These are phyloP conservation scores for Leptinotarsa rubiginosa DNA, from an alignment of 2,888 invertebrate species.

Conservation along the genomic window DNA sequence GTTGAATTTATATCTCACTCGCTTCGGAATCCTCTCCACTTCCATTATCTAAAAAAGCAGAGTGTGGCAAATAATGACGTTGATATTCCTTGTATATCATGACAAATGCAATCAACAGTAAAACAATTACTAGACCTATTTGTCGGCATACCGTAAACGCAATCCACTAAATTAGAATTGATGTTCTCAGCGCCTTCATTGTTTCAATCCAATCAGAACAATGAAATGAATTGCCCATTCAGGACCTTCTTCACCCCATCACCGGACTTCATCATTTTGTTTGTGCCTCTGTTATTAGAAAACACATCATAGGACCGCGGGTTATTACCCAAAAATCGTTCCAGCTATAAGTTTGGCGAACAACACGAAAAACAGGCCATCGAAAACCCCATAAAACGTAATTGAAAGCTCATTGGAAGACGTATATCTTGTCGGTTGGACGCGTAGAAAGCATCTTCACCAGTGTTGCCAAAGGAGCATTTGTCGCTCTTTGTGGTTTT, in stretches of 20 bases:
- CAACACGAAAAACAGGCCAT: slow-evolving; percentile 45
- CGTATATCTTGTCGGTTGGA: slow-evolving; percentile 57
- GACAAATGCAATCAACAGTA: no score
- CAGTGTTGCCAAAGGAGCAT: no score
- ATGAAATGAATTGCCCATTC: not conserved
- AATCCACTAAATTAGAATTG: no score
- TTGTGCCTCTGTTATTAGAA: slow-evolving; percentile 3
- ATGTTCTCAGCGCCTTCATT: no score
- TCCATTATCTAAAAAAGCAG: no score
- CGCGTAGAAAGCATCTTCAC: slow-evolving; percentile 53
- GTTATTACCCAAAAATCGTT: slow-evolving; percentile 21
- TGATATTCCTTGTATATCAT: no score
- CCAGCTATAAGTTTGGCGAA: slow-evolving; percentile 24
- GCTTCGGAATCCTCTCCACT: no score
- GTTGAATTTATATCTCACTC: no score
- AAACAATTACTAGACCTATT: no score
- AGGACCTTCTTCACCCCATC: not conserved
- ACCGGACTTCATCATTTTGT: not conserved
- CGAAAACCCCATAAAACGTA: slow-evolving; percentile 59
- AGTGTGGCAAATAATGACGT: no score
- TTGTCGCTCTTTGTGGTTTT: no score
- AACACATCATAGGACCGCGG: not conserved
- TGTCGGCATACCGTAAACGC: no score
- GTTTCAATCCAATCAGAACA: not conserved
- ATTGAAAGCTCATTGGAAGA: slow-evolving; percentile 61